phyloP scores from a whole-genome alignment of 1,140 invertebrate species.

The Phthorimaea operculella region DNA sequence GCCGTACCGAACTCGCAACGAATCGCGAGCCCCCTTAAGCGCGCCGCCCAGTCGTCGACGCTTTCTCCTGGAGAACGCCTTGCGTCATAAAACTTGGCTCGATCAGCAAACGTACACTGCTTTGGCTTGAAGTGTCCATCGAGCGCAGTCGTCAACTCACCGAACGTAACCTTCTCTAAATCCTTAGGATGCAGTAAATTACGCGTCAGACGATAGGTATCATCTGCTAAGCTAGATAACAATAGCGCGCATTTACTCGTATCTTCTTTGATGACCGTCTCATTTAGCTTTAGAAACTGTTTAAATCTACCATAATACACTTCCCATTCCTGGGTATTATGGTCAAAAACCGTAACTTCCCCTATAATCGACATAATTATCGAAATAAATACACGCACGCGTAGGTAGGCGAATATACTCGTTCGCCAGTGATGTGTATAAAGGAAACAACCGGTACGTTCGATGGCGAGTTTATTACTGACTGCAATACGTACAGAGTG shows the following conservation, averaged over 20 bases:
- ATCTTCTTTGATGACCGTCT: not conserved
- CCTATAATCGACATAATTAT: not conserved
- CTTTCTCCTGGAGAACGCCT: not conserved
- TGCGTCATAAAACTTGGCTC: slow-evolving; percentile 8
- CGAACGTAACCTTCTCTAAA: slow-evolving; percentile 1
- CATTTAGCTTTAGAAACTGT: slow-evolving; percentile 6
- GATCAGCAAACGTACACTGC: slow-evolving; percentile 3
- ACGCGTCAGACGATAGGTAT: slow-evolving; percentile 6
- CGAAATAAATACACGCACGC: not conserved
- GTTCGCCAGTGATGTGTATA: not conserved
- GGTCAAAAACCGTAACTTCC: not conserved
- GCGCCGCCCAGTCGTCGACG: not conserved
- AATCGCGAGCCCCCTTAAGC: not conserved
- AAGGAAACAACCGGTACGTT: no score
- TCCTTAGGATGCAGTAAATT: slow-evolving; percentile 6
- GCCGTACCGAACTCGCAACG: slow-evolving; percentile 5
- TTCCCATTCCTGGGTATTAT: slow-evolving; percentile 4
- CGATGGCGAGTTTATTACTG: no score
- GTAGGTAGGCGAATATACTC: not conserved
- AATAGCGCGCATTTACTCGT: not conserved
- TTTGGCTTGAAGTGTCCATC: slow-evolving; percentile 4
- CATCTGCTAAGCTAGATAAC: not conserved
- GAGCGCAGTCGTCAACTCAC: not conserved
- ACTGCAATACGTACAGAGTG: no score
- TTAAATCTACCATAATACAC: slow-evolving; percentile 1